These are phyloP conservation scores for Scomber japonicus DNA, from an alignment of 2,113 vertebrate species.

Conservation along the genomic window DNA sequence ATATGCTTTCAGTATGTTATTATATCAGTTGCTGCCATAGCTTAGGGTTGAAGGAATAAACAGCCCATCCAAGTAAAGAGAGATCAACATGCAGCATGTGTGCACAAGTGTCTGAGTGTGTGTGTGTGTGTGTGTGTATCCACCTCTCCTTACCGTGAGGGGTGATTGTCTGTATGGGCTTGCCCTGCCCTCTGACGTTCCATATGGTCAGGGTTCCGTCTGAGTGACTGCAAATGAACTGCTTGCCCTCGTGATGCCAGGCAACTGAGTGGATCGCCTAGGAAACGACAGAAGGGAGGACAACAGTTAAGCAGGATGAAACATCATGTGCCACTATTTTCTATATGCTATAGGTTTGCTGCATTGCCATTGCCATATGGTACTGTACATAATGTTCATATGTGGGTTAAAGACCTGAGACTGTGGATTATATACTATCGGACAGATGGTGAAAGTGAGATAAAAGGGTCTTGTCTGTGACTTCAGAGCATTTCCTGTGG, in stretches of 20 bases:
- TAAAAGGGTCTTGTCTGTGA: constrained; percentile 30
- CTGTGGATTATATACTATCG: constrained; percentile 17
- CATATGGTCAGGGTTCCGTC: constrained; percentile 98
- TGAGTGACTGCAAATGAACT: constrained; percentile 99
- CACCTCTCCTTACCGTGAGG: constrained; percentile 92
- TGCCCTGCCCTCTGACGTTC: constrained; percentile 94
- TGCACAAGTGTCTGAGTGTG: background rate
- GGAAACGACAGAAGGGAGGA: constrained; percentile 53
- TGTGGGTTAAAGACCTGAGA: constrained; percentile 33
- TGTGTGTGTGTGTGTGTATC: constrained; percentile 18
- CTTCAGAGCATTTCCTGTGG: constrained; percentile 36
- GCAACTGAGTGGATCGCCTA: constrained; percentile 98
- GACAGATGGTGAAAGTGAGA: constrained; percentile 57
- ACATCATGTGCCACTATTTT: constrained; percentile 45
- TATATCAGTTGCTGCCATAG: no score
- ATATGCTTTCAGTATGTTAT: no score
- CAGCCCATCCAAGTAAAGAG: no score
- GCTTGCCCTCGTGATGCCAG: constrained; percentile 99
- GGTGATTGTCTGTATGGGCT: constrained; percentile 97
- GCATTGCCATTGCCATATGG: constrained; percentile 20
- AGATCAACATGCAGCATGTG: background rate
- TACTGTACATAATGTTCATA: constrained; percentile 7
- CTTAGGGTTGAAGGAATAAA: no score
- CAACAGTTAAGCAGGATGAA: constrained; percentile 48
- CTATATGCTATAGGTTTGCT: constrained; percentile 19